These are phyloP conservation scores for Spisula subtruncata DNA, from an alignment of 2,888 invertebrate genomes.

Conservation along the genomic window DNA sequence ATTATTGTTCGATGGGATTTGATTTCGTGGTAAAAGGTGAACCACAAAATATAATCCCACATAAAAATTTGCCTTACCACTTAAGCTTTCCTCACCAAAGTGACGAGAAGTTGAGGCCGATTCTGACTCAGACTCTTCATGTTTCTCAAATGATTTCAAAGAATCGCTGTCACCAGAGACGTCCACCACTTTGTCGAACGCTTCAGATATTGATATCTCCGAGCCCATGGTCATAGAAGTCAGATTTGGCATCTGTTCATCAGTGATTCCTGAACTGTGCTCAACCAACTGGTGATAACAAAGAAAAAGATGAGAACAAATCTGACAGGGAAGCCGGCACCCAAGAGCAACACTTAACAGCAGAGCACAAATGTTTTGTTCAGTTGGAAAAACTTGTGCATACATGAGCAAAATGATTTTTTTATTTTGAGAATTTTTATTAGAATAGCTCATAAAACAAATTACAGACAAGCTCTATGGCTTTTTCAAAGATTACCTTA, in stretches of 20 bases:
- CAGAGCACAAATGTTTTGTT: neutral
- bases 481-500: too few relatives aligned
- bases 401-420: too few relatives aligned
- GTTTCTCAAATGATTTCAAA: slow-evolving; percentile 76
- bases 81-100: slow-evolving; percentile 53
- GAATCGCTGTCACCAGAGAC: slow-evolving; percentile 72
- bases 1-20: too few relatives aligned
- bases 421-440: too few relatives aligned
- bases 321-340: neutral
- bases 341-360: neutral
- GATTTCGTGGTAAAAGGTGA: too few relatives aligned
- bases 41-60: too few relatives aligned
- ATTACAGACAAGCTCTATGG: too few relatives aligned
- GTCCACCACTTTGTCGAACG: slow-evolving; percentile 63
- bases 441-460: too few relatives aligned
- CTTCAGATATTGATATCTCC: slow-evolving; percentile 71
- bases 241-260: slow-evolving; percentile 74
- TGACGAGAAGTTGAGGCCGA: slow-evolving; percentile 40
- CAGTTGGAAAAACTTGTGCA: too few relatives aligned
- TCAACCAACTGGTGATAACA: slow-evolving; percentile 63
- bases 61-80: slow-evolving; percentile 34
- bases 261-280: slow-evolving; percentile 74
- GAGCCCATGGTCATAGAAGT: slow-evolving; percentile 74
- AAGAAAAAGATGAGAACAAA: neutral
- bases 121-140: slow-evolving; percentile 70